A percentile compares a stretch with the other conserved stretches of the same genome.
phyloP scores from a whole-genome alignment of 2,797 vertebrate genomes.

The Ataeniobius toweri region DNA sequence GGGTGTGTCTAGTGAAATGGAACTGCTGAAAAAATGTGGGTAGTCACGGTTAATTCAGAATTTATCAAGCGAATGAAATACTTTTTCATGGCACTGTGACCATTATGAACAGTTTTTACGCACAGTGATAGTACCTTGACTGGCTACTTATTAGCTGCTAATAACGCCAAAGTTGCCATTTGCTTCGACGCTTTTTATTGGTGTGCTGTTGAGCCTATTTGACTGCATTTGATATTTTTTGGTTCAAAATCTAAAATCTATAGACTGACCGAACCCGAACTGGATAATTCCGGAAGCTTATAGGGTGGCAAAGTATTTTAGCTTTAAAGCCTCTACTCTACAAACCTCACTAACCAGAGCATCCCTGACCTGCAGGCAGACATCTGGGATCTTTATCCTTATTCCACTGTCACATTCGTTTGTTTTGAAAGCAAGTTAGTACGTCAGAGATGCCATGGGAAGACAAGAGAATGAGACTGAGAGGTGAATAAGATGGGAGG shows the following conservation, averaged over 20 bases:
- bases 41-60: too few relatives aligned
- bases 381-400: constrained; percentile 43
- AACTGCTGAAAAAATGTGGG: too few relatives aligned
- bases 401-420: constrained; percentile 44
- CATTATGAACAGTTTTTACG: too few relatives aligned
- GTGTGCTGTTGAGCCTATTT: too few relatives aligned
- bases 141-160: too few relatives aligned
- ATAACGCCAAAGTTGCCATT: too few relatives aligned
- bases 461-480: constrained; percentile 40
- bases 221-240: background rate
- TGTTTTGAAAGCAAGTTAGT: constrained; percentile 38
- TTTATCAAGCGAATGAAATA: too few relatives aligned
- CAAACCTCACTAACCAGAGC: constrained; percentile 31
- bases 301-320: background rate
- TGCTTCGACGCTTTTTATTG: too few relatives aligned
- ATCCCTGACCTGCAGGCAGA: constrained; percentile 36
- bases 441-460: constrained; percentile 43
- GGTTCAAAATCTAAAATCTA: background rate
- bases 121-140: too few relatives aligned
- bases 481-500: constrained; percentile 27
- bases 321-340: constrained; percentile 26
- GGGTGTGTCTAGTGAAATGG: too few relatives aligned
- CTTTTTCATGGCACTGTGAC: too few relatives aligned
- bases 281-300: background rate
- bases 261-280: background rate